Evolutionary conservation across 2,888 invertebrate genomes (phyloP), one percentile per base, ranked within the genome.

Genomic region (Lepidochitona cinerea): DNA sequence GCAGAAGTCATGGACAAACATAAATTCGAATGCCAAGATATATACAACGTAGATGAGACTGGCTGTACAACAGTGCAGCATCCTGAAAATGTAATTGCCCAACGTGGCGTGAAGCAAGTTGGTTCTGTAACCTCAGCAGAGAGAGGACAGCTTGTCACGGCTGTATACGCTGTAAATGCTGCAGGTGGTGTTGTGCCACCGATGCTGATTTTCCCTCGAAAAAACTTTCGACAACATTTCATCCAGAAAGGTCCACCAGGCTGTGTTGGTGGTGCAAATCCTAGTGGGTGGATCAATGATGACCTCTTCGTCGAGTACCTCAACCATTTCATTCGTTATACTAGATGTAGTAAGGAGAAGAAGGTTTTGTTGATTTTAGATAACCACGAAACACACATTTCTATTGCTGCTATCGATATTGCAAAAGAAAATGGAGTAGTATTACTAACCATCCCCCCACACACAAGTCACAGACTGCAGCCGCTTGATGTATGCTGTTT

Each of bases 401-500:
- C 65, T 26, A 37, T 71, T 3, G 26, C 37, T 9, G 59, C 33
- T 29, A 53, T 78, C 49, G 75, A 79, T 37, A 23, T 52, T 18
- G 73, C 74, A 49, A 74, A 52, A 32, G 33, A 36, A 49, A 75
- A 79, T 73, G 79, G 79, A 9, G 65, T 79, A n/a, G 74, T 74
- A 7, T 32, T 79, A 37, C 68, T 76, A 41, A 79, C 76, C n/a
- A 36, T 79, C 9, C 79, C 79, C 33, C 77, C 79, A 1, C 76
- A 78, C 59, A 75, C 74, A n/a, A 72, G 72, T 18, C 74, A 78
- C 54, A 52, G 73, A 14, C 68, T 79, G 12, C 79, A 77, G 53
- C 79, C 77, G 26, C 71, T 75, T 9, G 75, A 76, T 49, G 14
- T 85, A 12, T 79, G 85, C 41, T 85, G 90, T 29, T 85, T 78